phyloP scores from a whole-genome alignment of 1,140 invertebrate genomes.

The Anoplophora glabripennis region DNA sequence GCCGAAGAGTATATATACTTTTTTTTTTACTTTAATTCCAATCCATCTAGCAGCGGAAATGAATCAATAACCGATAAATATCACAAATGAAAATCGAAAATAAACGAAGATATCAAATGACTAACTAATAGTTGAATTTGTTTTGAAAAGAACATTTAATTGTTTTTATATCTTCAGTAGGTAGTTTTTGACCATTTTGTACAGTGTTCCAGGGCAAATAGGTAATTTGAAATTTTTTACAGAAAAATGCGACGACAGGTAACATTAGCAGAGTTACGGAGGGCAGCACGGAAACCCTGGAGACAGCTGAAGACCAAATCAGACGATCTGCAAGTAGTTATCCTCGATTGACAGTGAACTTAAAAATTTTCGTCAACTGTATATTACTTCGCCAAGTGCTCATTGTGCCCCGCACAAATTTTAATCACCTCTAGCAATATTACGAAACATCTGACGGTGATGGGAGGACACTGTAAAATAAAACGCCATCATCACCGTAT shows the following conservation, averaged over 20 bases:
- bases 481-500: slow-evolving; percentile 10
- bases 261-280: slow-evolving; percentile 74
- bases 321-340: slow-evolving; percentile 43
- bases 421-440: slow-evolving; percentile 33
- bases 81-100: no score
- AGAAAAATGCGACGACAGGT: slow-evolving; percentile 82
- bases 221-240: slow-evolving; percentile 42
- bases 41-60: no score
- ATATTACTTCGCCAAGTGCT: slow-evolving; percentile 32
- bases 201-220: neutral
- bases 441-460: slow-evolving; percentile 9
- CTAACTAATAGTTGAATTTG: no score
- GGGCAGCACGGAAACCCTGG: slow-evolving; percentile 90
- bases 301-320: slow-evolving; percentile 58
- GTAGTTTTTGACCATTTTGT: slow-evolving; percentile 13
- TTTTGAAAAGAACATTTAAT: no score
- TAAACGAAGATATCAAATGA: no score
- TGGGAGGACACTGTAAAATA: slow-evolving; percentile 16
- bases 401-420: slow-evolving; percentile 31
- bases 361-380: slow-evolving; percentile 11
- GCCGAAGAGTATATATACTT: no score
- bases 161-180: no score
- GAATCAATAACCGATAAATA: no score
- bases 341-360: slow-evolving; percentile 43
- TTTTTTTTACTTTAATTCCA: no score